phyloP scores from a whole-genome alignment of 2,888 invertebrate species.

The Protodeltote pygarga region DNA sequence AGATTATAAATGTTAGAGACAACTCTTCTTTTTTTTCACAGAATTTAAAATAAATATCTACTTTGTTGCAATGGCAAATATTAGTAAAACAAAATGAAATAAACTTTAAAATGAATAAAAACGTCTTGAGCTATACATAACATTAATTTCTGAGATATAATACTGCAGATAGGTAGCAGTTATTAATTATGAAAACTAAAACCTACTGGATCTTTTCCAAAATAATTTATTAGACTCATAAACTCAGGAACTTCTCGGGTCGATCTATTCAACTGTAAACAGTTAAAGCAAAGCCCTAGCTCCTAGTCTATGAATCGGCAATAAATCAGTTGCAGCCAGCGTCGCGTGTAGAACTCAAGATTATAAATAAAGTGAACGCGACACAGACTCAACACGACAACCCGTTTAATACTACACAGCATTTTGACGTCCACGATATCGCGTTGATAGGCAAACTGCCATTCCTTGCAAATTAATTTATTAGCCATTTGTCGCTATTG shows the following conservation, averaged over 20 bases:
- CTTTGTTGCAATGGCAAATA: too few relatives aligned
- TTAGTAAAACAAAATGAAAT: too few relatives aligned
- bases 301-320: constrained; percentile 44
- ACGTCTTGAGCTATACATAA: too few relatives aligned
- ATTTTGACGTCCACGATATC: constrained; percentile 41
- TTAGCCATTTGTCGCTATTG: constrained; percentile 43
- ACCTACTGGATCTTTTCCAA: too few relatives aligned
- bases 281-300: constrained; percentile 20
- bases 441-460: constrained; percentile 36
- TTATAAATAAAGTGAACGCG: constrained; percentile 60
- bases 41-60: too few relatives aligned
- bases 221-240: too few relatives aligned
- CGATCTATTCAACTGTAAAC: neutral
- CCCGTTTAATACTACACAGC: constrained; percentile 47
- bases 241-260: too few relatives aligned
- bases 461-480: constrained; percentile 35
- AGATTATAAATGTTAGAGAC: constrained; percentile 12
- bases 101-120: too few relatives aligned
- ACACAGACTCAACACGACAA: constrained; percentile 44
- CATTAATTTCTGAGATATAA: too few relatives aligned
- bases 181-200: too few relatives aligned
- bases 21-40: too few relatives aligned
- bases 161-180: too few relatives aligned
- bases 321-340: constrained; percentile 53
- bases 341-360: constrained; percentile 51